phyloP scores from a whole-genome alignment of 2,888 invertebrate species.

The Acrocyrtus sp. region DNA sequence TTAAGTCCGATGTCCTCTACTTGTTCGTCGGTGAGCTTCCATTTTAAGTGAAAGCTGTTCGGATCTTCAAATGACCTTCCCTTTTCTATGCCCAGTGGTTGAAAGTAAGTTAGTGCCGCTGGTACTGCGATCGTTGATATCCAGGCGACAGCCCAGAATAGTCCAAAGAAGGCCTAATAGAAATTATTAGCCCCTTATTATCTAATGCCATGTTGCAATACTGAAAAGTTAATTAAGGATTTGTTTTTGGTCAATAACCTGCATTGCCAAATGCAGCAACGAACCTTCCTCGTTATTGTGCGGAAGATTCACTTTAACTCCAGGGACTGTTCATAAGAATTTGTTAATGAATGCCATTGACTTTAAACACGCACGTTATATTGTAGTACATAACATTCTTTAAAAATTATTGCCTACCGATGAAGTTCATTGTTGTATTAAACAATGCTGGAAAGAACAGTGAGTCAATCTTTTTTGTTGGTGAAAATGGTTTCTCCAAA shows the following conservation, averaged over 20 bases:
- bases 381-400: too few species aligned
- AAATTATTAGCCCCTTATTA: not conserved
- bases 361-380: too few species aligned
- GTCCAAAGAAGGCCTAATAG: constrained; percentile 45
- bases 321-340: too few species aligned
- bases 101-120: constrained; percentile 2
- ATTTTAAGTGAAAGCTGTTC: constrained; percentile 8
- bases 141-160: constrained; percentile 46
- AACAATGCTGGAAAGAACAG: too few species aligned
- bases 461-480: too few species aligned
- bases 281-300: constrained; percentile 27
- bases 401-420: too few species aligned
- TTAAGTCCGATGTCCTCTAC: constrained; percentile 30
- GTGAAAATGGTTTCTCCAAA: too few species aligned
- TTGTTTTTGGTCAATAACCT: constrained; percentile 33
- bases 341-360: too few species aligned
- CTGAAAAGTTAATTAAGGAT: not conserved
- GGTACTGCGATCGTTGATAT: constrained; percentile 42
- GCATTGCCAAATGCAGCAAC: constrained; percentile 41
- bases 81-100: constrained; percentile 35
- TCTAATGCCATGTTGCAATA: too few species aligned
- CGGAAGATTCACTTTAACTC: constrained; percentile 17
- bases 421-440: constrained; percentile 51
- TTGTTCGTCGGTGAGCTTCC: constrained; percentile 20
- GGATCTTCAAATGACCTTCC: not conserved